Conservation (phyloP, 2,797 vertebrate species). For the Rousettus madagascariensis region DNA sequence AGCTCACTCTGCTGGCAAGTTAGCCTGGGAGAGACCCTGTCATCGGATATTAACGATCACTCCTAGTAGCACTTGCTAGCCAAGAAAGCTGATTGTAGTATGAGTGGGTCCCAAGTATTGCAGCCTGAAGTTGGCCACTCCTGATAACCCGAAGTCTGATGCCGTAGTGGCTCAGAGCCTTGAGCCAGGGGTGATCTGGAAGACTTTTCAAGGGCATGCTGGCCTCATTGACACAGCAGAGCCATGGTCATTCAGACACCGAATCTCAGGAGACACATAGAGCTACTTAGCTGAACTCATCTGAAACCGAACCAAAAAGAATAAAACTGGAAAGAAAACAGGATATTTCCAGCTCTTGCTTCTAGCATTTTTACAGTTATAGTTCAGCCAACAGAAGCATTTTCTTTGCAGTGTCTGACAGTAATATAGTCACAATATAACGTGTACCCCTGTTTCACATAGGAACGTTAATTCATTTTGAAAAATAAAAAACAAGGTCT, state of each 20-base stretch:
- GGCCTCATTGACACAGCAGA: neutral
- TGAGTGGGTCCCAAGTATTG: neutral
- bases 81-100: neutral
- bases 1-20: neutral
- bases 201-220: neutral
- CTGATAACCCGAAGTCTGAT: neutral
- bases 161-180: neutral
- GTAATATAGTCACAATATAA: neutral
- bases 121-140: neutral
- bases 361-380: neutral
- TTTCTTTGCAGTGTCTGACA: neutral
- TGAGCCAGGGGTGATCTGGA: neutral
- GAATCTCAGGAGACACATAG: neutral
- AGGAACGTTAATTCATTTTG: slow-evolving; percentile 32
- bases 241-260: rapidly evolving
- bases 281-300: neutral
- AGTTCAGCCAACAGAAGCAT: neutral
- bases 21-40: neutral
- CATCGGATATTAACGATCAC: neutral
- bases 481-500: slow-evolving; percentile 34
- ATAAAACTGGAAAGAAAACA: neutral
- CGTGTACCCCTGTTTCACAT: neutral
- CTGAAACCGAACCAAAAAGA: neutral
- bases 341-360: neutral
- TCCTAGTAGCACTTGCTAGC: neutral